Evolutionary conservation across 1,140 invertebrate species (phyloP).

Genomic region (Bombus confusus): DNA sequence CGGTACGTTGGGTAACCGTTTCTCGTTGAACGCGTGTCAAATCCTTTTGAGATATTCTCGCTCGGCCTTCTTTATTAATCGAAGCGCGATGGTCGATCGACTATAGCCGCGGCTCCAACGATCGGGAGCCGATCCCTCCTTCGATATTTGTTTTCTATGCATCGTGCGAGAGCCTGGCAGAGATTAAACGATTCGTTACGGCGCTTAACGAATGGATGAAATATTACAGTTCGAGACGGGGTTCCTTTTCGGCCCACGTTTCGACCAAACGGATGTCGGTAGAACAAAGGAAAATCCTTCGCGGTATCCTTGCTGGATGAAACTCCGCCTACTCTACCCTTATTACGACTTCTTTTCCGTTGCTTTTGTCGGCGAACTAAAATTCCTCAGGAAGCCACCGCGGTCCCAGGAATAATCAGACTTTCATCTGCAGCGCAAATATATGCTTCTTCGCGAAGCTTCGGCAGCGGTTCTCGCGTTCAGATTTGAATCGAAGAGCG

Average conservation of each 20-base stretch:
- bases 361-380: constrained; percentile 45
- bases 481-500: too few relatives aligned
- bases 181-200: constrained; percentile 68
- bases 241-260: constrained; percentile 5
- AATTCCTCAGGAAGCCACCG: constrained; percentile 20
- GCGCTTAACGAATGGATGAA: constrained; percentile 72
- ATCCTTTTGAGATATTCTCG: constrained; percentile 30
- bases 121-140: neutral
- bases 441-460: too few relatives aligned
- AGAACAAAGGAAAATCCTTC: constrained; percentile 66
- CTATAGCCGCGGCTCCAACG: neutral
- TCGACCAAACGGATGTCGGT: constrained; percentile 38
- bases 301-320: constrained; percentile 41
- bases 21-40: constrained; percentile 50
- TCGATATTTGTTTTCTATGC: constrained; percentile 15
- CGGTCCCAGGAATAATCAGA: neutral
- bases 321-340: constrained; percentile 63
- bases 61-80: constrained; percentile 39
- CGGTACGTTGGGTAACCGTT: constrained; percentile 79
- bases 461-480: too few relatives aligned
- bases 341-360: constrained; percentile 60
- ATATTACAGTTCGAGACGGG: constrained; percentile 39
- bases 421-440: too few relatives aligned
- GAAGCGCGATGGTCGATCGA: too few relatives aligned
- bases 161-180: constrained; percentile 19